Conservation (phyloP, 2,797 vertebrate genomes). For the Cuniculus paca region DNA sequence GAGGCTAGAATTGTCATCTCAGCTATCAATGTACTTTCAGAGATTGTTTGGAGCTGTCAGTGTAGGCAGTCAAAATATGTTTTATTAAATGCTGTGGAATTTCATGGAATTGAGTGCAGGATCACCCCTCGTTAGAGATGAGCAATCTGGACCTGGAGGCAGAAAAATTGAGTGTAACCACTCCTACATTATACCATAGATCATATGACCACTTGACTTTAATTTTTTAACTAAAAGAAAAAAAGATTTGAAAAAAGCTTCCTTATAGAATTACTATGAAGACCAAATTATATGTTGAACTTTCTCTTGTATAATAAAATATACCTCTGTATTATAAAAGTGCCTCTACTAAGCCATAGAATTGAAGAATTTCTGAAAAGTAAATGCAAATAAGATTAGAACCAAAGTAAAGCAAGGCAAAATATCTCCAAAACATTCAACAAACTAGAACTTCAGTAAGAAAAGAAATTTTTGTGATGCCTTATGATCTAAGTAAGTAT, state of each 20-base stretch:
- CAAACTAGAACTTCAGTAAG: not conserved
- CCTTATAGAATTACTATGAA: not conserved
- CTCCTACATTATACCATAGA: not conserved
- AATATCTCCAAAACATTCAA: not conserved
- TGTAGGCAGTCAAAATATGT: not conserved
- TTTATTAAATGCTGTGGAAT: not conserved
- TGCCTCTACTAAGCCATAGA: not conserved
- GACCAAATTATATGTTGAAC: not conserved
- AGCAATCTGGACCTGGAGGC: not conserved
- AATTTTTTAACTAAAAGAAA: not conserved
- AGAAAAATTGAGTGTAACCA: not conserved
- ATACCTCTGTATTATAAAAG: not conserved
- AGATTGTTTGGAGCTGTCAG: not conserved
- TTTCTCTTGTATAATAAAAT: not conserved
- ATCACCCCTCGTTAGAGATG: not conserved
- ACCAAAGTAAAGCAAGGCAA: not conserved
- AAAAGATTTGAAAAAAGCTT: not conserved
- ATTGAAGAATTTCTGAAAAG: slow-evolving; percentile 33
- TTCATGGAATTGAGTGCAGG: not conserved
- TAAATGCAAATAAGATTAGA: not conserved
- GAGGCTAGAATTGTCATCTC: not conserved
- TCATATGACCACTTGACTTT: not conserved
- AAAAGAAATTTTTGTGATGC: not conserved
- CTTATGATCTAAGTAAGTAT: not conserved
- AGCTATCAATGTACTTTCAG: not conserved